A percentile compares a stretch with the other conserved stretches of the same genome.
Evolutionary conservation across 2,113 vertebrate species (phyloP).

Genomic region (Hystrix brachyura): DNA sequence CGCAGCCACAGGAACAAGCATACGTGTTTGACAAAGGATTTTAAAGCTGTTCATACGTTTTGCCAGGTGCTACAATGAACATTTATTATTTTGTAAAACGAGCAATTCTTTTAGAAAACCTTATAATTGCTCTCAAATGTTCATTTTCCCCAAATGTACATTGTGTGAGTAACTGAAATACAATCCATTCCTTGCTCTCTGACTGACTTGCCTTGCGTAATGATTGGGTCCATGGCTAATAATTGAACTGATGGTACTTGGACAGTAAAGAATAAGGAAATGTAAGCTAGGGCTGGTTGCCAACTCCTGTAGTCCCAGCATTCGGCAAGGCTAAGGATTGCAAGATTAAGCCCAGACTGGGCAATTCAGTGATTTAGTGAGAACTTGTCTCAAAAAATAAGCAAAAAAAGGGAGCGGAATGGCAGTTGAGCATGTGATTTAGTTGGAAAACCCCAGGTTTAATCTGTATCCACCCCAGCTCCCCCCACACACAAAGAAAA

Average conservation of each 20-base stretch:
- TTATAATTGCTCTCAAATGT: constrained; percentile 45
- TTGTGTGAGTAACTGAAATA: constrained; percentile 18
- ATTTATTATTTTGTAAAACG: constrained; percentile 58
- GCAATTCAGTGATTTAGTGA: not conserved
- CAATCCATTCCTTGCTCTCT: not conserved
- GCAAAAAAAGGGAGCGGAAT: not conserved
- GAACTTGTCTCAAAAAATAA: not conserved
- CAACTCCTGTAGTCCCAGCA: not conserved
- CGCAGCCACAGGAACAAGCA: not conserved
- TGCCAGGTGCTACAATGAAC: constrained; percentile 32
- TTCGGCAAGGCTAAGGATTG: not conserved
- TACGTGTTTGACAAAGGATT: not conserved
- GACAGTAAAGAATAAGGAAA: not conserved
- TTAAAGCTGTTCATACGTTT: constrained; percentile 36
- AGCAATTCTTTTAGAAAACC: not conserved
- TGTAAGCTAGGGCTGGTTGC: not conserved
- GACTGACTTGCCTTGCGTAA: constrained; percentile 7
- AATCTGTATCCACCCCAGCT: not conserved
- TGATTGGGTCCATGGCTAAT: not conserved
- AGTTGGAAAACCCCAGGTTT: not conserved
- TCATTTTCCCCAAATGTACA: constrained; percentile 42
- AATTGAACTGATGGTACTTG: not conserved
- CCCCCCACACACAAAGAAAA: not conserved
- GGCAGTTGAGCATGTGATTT: not conserved
- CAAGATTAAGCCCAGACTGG: not conserved